These are phyloP conservation scores for Lepus oiostolus DNA, from an alignment of 2,797 vertebrate genomes.

Conservation along the genomic window DNA sequence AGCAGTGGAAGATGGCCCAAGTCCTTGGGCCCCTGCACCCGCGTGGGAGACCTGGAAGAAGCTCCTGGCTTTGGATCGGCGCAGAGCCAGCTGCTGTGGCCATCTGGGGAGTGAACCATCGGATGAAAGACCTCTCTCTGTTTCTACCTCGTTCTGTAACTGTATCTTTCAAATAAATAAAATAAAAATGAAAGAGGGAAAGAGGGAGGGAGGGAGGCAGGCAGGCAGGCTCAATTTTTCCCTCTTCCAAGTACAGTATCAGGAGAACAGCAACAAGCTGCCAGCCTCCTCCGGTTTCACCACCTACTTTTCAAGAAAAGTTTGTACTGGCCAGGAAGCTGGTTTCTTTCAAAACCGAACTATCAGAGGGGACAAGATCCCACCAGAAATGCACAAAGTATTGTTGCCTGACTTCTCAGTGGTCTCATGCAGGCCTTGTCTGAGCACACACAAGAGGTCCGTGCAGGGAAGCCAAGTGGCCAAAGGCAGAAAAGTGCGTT, in stretches of 20 bases:
- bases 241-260: neutral
- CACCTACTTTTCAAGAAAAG: constrained; percentile 38
- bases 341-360: constrained; percentile 65
- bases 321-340: constrained; percentile 38
- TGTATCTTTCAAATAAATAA: too few species aligned
- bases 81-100: too few species aligned
- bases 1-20: too few species aligned
- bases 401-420: neutral
- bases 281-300: constrained; percentile 11
- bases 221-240: neutral
- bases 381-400: neutral
- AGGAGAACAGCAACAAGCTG: neutral
- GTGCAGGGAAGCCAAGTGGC: neutral
- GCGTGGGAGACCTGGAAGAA: too few species aligned
- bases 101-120: too few species aligned
- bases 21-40: too few species aligned
- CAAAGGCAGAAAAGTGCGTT: neutral
- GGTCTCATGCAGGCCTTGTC: neutral
- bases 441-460: neutral
- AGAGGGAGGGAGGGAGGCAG: too few species aligned
- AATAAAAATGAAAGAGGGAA: too few species aligned
- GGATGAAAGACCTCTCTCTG: too few species aligned
- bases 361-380: constrained; percentile 26
- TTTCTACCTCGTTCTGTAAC: too few species aligned
- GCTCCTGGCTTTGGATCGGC: too few species aligned